Base-by-base conservation (phyloP, 2,888 invertebrate genomes). In the Nomada ruficornis region DNA sequence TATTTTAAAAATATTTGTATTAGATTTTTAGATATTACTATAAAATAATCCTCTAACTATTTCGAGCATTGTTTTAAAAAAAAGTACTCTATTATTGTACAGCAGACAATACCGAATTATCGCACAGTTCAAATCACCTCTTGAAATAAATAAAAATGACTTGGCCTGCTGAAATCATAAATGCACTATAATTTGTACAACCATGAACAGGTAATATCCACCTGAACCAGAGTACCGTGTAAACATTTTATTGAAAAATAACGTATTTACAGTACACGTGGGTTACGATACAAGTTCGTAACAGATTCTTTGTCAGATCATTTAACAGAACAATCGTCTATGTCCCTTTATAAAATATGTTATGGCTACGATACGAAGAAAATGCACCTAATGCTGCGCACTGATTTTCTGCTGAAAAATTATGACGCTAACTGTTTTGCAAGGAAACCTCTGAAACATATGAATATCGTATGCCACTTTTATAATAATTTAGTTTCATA, bases 391-490 rank as follows among this genome's bases (percentile, higher is more conserved):
- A 29, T 18, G 62, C 20, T 63, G 63, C 13, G 23, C 63, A 26
- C 26, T 57, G 54, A 18, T n/a, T 71, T 59, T 44, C 20, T 69
- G 57, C 26, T 64, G 59, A 60, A 73, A 47, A 77, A 79, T 69
- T 88, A 85, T 4, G 84, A 67, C 55, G 78, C 74, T 64, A 87
- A 20, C 47, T 77, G 82, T 82, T 88, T 88, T 47, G 77, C 63
- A 83, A 91, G 77, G 84, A 86, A 83, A 80, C 80, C 74, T 84
- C 90, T 91, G 90, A 85, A 91, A 91, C 90, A 91, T 59, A 87
- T 47, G 77, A 86, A 86, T 55, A 84, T 63, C 62, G 36, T 55
- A 52, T 62, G 26, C 47, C 42, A 65, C 26, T 65, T 50, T 52
- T 62, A 57, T 60, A 59, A 62, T 67, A 20, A 64, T 52, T 20